Conservation (phyloP, 2,113 vertebrate species). For the Scomber japonicus region DNA sequence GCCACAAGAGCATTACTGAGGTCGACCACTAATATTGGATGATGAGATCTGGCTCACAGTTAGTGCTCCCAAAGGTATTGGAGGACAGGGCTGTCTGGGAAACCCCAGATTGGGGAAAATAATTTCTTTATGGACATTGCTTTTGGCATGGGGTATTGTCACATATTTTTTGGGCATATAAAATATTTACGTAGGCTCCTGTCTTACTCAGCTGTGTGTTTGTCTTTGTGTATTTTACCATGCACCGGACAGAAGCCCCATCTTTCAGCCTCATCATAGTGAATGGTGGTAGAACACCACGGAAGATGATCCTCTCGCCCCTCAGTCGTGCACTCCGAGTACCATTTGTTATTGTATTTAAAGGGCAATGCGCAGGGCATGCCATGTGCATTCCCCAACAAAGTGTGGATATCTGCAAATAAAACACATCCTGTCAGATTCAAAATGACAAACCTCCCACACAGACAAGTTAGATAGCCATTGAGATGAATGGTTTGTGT, state of each 20-base stretch:
- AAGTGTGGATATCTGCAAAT: constrained; percentile 89
- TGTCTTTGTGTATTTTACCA: constrained; percentile 79
- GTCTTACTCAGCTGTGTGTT: background rate
- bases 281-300: constrained; percentile 93
- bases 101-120: too few species aligned
- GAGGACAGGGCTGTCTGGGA: background rate
- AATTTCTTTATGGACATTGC: background rate
- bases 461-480: constrained; percentile 22
- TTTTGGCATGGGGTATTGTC: background rate
- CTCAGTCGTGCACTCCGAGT: constrained; percentile 90
- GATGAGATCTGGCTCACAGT: background rate
- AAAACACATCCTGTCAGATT: constrained; percentile 13
- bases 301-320: constrained; percentile 87
- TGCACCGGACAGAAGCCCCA: constrained; percentile 94
- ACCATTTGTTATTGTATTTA: constrained; percentile 92
- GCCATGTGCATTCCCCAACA: constrained; percentile 91
- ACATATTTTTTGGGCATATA: background rate
- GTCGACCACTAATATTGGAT: background rate
- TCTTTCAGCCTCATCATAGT: constrained; percentile 89
- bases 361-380: constrained; percentile 92
- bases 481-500: background rate
- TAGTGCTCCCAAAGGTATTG: background rate
- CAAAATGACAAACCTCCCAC: background rate
- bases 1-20: background rate
- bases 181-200: too few species aligned